These are phyloP conservation scores for Montipora cactus DNA, from an alignment of 64 coral and sea anemone species.

Conservation along the genomic window DNA sequence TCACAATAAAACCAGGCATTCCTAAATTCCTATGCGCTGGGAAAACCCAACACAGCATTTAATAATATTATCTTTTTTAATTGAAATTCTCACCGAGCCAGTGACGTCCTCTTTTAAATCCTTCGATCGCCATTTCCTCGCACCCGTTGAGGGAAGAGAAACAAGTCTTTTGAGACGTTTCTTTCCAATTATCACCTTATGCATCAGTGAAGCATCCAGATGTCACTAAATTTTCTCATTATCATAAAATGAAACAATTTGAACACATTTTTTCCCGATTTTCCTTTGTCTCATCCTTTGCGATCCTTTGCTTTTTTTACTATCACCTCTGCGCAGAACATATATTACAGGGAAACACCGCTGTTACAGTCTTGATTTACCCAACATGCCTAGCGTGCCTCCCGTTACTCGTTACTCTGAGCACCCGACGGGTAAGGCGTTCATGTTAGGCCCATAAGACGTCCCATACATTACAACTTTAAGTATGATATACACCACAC, in stretches of 20 bases:
- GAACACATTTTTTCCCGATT: neutral
- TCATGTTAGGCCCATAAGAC: too few relatives aligned
- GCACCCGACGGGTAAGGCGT: too few relatives aligned
- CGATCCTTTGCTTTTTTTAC: neutral
- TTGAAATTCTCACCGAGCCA: constrained; percentile 68
- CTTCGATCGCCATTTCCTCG: constrained; percentile 92
- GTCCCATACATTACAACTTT: too few relatives aligned
- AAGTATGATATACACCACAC: too few relatives aligned
- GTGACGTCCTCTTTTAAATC: constrained; percentile 58
- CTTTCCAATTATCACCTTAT: constrained; percentile 94
- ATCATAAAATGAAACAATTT: neutral
- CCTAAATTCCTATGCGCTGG: neutral
- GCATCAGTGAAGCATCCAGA: constrained; percentile 75
- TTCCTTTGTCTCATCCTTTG: neutral
- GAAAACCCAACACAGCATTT: neutral
- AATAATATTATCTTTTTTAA: too few relatives aligned
- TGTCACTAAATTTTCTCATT: neutral
- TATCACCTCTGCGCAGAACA: constrained; percentile 14
- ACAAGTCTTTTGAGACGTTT: constrained; percentile 87
- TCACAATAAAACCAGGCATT: neutral
- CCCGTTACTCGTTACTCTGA: neutral
- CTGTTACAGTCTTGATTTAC: neutral
- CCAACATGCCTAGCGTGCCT: neutral
- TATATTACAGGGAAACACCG: constrained; percentile 1
- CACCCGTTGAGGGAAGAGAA: constrained; percentile 74